These are phyloP conservation scores for Rutilus rutilus DNA, from an alignment of 2,113 vertebrate species.

Conservation along the genomic window DNA sequence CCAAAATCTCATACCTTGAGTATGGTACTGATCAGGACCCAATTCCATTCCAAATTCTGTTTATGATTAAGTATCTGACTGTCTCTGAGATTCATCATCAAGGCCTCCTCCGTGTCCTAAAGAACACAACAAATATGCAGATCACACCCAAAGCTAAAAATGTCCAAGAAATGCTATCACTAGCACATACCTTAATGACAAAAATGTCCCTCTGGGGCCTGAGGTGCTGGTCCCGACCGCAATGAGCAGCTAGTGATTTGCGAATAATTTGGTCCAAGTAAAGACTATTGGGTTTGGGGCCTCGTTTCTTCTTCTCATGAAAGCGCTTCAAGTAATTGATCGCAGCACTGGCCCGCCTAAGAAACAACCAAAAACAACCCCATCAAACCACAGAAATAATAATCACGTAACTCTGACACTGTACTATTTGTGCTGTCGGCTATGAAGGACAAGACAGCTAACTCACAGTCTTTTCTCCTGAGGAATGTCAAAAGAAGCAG, in stretches of 20 bases:
- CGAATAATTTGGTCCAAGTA: slow-evolving; percentile 97
- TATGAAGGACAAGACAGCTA: not conserved
- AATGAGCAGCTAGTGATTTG: slow-evolving; percentile 86
- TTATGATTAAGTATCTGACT: slow-evolving; percentile 97
- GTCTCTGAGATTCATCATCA: slow-evolving; percentile 92
- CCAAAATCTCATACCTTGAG: slow-evolving; percentile 82
- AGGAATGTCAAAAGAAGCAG: slow-evolving; percentile 94
- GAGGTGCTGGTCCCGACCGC: slow-evolving; percentile 87
- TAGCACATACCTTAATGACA: slow-evolving; percentile 85
- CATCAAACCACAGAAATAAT: not conserved
- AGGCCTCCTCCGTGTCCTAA: slow-evolving; percentile 95
- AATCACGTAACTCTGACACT: not conserved
- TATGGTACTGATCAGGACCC: slow-evolving; percentile 96
- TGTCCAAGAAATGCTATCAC: not conserved
- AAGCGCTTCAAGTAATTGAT: slow-evolving; percentile 96
- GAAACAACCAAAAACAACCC: not conserved
- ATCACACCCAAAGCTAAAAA: slow-evolving; percentile 3
- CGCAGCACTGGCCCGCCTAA: slow-evolving; percentile 92
- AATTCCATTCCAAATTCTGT: slow-evolving; percentile 97
- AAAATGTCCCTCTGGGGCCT: slow-evolving; percentile 92
- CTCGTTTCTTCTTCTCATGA: slow-evolving; percentile 97
- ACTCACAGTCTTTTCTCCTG: slow-evolving; percentile 96
- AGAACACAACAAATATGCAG: slow-evolving; percentile 26
- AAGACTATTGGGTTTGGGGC: slow-evolving; percentile 93
- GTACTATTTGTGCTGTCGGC: not conserved